Evolutionary conservation across 2,797 vertebrate genomes (phyloP), one percentile per base, ranked within the genome.

Genomic region (Acanthis flammea): DNA sequence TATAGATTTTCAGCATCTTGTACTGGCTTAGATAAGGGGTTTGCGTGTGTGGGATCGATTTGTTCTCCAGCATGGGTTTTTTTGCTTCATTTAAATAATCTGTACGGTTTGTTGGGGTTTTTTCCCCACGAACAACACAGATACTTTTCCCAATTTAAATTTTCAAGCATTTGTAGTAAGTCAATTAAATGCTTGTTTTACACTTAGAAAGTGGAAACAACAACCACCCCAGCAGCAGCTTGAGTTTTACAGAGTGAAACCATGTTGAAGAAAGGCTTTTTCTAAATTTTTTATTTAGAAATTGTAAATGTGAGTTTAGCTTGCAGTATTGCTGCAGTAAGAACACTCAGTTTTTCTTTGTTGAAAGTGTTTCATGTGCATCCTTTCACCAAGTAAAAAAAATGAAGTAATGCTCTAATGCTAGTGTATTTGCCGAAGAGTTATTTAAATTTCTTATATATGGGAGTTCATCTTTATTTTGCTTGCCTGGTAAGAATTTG

Each of bases 71-170:
- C 92, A 58, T 78, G 41, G 47, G 30, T 41, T 95, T 97, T 96
- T 96, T 90, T 28, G 18, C 50, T 93, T 97, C 86, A 92, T 97
- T 97, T 96, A 93, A 97, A 96, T 96, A 93, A 91, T 96, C 90
- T 92, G 19, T 86, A 39, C 90, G 63, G 41, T 41, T n/a, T 65
- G 73, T 35, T 77, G 53, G 28, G 16, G 24, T 23, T 71, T 78
- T 54, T 65, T 5, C 25, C 60, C 50, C 2, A 3, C 55, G 61
- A 90, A 23, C 80, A 93, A 33, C 90, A 45, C 83, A 30, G 62
- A 75, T 77, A 86, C 75, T 90, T 95, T 93, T 93, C 80, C 61
- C 89, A 66, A 79, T 97, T 96, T 83, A 79, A 75, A 91, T 93
- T 95, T 79, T 80, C 92, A 90, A 72, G 70, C n/a, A 28, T 81